Evolutionary conservation across 2,888 invertebrate genomes (phyloP), one percentile per base, ranked within the genome.

Genomic region (Hirudinaria manillensis): DNA sequence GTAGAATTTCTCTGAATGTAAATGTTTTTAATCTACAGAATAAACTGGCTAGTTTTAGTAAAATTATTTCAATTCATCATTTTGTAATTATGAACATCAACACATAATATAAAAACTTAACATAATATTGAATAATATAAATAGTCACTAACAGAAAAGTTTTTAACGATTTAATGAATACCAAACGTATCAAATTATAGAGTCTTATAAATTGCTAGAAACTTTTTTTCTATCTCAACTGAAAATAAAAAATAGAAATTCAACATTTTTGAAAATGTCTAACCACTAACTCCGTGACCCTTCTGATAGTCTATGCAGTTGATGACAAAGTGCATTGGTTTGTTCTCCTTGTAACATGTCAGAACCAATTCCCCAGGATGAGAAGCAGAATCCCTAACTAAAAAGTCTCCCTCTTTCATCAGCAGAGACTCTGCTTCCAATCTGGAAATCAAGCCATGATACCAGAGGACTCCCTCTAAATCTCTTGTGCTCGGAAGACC

Each of bases 391-490:
- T 56, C 61, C 27, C 73, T 56, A n/a, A 73, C 32, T 21, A 73
- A 36, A n/a, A 73, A 73, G 32, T 73, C 73, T 56, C 73, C 73
- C n/a, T 61, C 61, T 21, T 73, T 73, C 38, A 53, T 34, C 27
- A 73, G 19, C 19, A 61, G 16, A 32, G 34, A 34, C 34, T 73
- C 73, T 2, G 36, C 61, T 36, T 73, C 27, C 1, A 29, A n/a
- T n/a, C 36, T 65, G 1, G 61, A 21, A 19, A 73, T 32, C 19
- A 73, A n/a, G 24, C 73, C 73, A 21, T 73, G 73, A 36, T 73
- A 73, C 29, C 56, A 73, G 21, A 32, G n/a, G 56, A 61, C 36
- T 21, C 21, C 21, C 61, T 65, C 73, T 21, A 73, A n/a, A 19
- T 34, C 34, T 19, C 27, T 16, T 2, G 55, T n/a, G 7, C 27